Evolutionary conservation across 1,140 invertebrate species (phyloP), one percentile per base, ranked within the genome.

Genomic region (Vanessa tameamea): DNA sequence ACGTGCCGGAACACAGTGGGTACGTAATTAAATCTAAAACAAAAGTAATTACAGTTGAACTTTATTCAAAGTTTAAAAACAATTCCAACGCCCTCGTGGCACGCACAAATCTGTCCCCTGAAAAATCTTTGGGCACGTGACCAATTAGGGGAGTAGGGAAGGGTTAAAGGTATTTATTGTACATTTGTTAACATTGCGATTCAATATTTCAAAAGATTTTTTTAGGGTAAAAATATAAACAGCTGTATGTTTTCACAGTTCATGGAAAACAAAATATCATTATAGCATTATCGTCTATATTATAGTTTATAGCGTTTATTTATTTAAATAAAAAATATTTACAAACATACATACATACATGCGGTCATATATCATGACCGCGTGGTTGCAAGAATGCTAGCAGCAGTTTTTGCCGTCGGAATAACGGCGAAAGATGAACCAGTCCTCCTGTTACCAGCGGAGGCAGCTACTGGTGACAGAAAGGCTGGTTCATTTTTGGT

Each of bases 1-100:
- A 68, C 72, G 72, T 73, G 72, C 64, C 72, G 64, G 64, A 67
- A 73, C 72, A 73, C 63, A 68, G 72, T 69, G 64, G 55, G 63
- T 37, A 59, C 47, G 59, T 74, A 74, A 74, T 74, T 74, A 74
- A 74, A 74, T 74, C 65, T 57, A 74, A 74, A 74, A 74, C 66
- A 74, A 74, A 74, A 74, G 72, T 69, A 69, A 74, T 74, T 74
- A 74, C 65, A 74, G 57, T 51, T 73, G 31, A 71, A 71, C 59
- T 71, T 71, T 64, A 71, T 71, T 71, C 66, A 51, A 68, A 74
- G 72, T 69, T 74, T 63, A 26, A 61, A 64, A 71, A 64, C 59
- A 64, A 47, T 64, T 64, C 61, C 43, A n/a, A 64, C 61, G 61
- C 61, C 37, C 61, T 64, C 53, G 53, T n/a, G 66, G 65, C 64